Percentiles rank a stretch among this genome's conserved stretches.
phyloP scores from a whole-genome alignment of 2,888 invertebrate species.

The Priocnemis perturbator region DNA sequence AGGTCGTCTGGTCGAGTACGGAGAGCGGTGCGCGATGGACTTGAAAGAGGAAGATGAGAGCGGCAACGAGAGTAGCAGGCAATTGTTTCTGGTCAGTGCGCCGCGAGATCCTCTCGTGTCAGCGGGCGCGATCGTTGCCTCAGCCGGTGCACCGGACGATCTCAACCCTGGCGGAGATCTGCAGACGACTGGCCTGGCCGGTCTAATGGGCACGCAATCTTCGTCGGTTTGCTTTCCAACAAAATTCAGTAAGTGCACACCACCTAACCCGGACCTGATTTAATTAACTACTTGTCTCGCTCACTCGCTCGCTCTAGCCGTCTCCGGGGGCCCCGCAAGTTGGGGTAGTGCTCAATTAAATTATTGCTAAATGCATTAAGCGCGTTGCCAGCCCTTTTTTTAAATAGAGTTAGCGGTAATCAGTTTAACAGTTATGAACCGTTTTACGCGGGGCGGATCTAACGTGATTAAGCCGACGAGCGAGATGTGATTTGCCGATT shows the following conservation, averaged over 20 bases:
- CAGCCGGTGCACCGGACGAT: slow-evolving; percentile 61
- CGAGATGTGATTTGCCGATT: background rate
- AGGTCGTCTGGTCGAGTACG: slow-evolving; percentile 3
- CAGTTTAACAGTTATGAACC: slow-evolving; percentile 68
- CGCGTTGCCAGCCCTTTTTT: slow-evolving; percentile 63
- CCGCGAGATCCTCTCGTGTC: slow-evolving; percentile 73
- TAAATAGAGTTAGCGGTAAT: slow-evolving; percentile 72
- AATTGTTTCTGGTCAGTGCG: slow-evolving; percentile 68
- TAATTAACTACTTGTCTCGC: slow-evolving; percentile 66
- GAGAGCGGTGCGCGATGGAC: slow-evolving; percentile 58
- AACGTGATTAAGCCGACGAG: slow-evolving; percentile 3
- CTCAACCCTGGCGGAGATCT: slow-evolving; percentile 65
- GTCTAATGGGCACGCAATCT: slow-evolving; percentile 72
- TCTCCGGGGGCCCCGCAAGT: slow-evolving; percentile 42
- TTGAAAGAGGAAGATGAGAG: slow-evolving; percentile 70
- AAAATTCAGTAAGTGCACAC: slow-evolving; percentile 73
- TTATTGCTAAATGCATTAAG: slow-evolving; percentile 75
- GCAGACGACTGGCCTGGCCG: slow-evolving; percentile 69
- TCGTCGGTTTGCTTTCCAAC: slow-evolving; percentile 73
- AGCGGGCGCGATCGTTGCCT: slow-evolving; percentile 66
- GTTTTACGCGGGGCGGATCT: slow-evolving; percentile 34
- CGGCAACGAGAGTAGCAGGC: slow-evolving; percentile 62
- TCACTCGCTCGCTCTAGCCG: slow-evolving; percentile 3
- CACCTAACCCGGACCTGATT: slow-evolving; percentile 60
- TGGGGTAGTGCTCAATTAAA: slow-evolving; percentile 73